phyloP scores from a whole-genome alignment of 92 coral and sea anemone genomes.

The Ricordea florida region DNA sequence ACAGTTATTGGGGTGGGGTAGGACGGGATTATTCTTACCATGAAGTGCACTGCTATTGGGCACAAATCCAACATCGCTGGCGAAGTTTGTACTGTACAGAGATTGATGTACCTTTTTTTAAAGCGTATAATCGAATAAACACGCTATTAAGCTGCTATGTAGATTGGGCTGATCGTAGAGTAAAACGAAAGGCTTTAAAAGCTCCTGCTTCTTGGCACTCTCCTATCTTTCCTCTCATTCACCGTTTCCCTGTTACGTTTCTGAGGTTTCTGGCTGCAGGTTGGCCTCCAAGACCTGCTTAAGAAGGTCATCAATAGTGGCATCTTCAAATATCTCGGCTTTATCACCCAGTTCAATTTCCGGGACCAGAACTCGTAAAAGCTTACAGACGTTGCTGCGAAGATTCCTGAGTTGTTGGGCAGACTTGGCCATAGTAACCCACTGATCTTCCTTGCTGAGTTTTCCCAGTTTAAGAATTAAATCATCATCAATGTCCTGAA shows the following conservation, averaged over 20 bases:
- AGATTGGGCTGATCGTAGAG: no score
- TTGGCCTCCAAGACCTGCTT: conserved; percentile 89
- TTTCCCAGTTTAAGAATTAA: conserved; percentile 53
- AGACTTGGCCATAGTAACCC: conserved; percentile 57
- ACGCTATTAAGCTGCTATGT: conserved; percentile 13
- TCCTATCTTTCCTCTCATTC: no score
- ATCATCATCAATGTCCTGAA: conserved; percentile 58
- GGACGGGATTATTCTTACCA: no score
- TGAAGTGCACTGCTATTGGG: no score
- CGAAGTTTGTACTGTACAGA: background rate
- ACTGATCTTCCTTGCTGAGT: conserved; percentile 51
- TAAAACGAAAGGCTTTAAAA: no score
- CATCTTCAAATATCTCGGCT: conserved; percentile 51
- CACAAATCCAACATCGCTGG: no score
- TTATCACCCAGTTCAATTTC: conserved; percentile 90
- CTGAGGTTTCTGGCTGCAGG: background rate
- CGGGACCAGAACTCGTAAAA: conserved; percentile 83
- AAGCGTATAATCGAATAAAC: no score
- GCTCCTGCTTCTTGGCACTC: no score
- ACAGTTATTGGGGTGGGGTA: no score
- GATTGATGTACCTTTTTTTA: no score
- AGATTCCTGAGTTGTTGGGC: conserved; percentile 71
- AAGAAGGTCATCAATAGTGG: conserved; percentile 82
- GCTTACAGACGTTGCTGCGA: conserved; percentile 84
- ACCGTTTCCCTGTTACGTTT: background rate